A percentile compares a stretch with the other conserved stretches of the same genome.
phyloP scores from a whole-genome alignment of 2,888 invertebrate genomes.

The Zeuzera pyrina region DNA sequence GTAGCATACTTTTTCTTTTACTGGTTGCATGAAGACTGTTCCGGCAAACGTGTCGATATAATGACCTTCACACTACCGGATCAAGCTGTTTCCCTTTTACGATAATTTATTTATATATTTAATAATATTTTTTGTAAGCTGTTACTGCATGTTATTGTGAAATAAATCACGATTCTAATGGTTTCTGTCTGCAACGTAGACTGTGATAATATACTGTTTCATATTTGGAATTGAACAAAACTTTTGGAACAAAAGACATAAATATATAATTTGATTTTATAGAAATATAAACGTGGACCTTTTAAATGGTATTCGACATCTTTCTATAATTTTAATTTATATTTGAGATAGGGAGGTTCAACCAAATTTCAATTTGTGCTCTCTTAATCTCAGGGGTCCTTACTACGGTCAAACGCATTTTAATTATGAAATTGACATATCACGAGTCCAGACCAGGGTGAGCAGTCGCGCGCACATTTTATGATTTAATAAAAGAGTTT shows the following conservation, averaged over 20 bases:
- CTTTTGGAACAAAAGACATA: too few species aligned
- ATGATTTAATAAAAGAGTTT: conserved; percentile 70
- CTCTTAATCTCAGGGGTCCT: conserved; percentile 54
- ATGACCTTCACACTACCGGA: conserved; percentile 16
- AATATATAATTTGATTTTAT: too few species aligned
- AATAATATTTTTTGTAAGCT: too few species aligned
- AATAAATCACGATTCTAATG: too few species aligned
- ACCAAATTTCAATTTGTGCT: conserved; percentile 54
- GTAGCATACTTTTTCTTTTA: too few species aligned
- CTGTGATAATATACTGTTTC: too few species aligned
- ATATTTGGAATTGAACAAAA: too few species aligned
- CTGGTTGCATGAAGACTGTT: too few species aligned
- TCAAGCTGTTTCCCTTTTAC: conserved; percentile 9
- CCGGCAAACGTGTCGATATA: conserved; percentile 8
- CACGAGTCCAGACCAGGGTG: conserved; percentile 21
- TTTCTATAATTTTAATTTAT: conserved; percentile 51
- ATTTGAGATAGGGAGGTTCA: conserved; percentile 22
- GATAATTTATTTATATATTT: conserved; percentile 9
- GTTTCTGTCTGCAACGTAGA: too few species aligned
- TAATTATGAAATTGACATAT: conserved; percentile 73
- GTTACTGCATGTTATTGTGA: too few species aligned
- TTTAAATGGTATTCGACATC: conserved; percentile 45
- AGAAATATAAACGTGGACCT: conserved; percentile 38
- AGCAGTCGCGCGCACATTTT: conserved; percentile 41
- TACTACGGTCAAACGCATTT: conserved; percentile 67